Percentiles rank a stretch among this genome's conserved stretches.
phyloP scores from a whole-genome alignment of 1,140 invertebrate species.

The Neuroterus valhalla region DNA sequence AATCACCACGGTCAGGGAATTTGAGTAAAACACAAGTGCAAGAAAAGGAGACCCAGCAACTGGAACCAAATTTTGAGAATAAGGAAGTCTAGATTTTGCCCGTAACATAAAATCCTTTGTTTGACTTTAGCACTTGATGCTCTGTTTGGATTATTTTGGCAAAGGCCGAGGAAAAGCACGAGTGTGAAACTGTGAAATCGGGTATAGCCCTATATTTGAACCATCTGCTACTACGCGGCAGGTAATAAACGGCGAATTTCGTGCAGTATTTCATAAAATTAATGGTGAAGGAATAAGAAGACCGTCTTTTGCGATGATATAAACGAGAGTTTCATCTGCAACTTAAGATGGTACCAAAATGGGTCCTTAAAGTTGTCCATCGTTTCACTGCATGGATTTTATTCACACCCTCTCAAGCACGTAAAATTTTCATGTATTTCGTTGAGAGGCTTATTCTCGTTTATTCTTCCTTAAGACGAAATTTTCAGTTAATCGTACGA shows the following conservation, averaged over 20 bases:
- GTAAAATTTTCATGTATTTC: no score
- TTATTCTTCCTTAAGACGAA: no score
- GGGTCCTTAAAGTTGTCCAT: no score
- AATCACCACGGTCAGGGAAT: neutral
- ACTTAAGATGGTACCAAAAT: no score
- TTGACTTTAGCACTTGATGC: slow-evolving; percentile 7
- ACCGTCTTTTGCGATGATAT: neutral
- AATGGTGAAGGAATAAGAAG: neutral
- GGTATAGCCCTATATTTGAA: slow-evolving; percentile 36
- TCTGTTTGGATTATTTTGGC: slow-evolving; percentile 32
- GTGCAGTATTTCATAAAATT: neutral
- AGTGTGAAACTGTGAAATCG: slow-evolving; percentile 38
- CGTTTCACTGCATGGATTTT: no score
- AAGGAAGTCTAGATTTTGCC: neutral
- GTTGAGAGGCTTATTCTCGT: no score
- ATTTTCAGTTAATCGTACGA: no score
- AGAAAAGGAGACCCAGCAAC: neutral
- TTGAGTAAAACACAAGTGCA: slow-evolving; percentile 1
- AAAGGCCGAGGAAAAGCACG: slow-evolving; percentile 31
- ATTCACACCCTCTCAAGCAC: no score
- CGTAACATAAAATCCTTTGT: neutral
- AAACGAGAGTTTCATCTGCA: neutral
- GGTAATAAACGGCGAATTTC: slow-evolving; percentile 37
- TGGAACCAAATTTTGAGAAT: neutral
- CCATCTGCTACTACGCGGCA: slow-evolving; percentile 27